Base-by-base conservation (phyloP, 2,888 invertebrate species). In the Tromatobia lineatoria region DNA sequence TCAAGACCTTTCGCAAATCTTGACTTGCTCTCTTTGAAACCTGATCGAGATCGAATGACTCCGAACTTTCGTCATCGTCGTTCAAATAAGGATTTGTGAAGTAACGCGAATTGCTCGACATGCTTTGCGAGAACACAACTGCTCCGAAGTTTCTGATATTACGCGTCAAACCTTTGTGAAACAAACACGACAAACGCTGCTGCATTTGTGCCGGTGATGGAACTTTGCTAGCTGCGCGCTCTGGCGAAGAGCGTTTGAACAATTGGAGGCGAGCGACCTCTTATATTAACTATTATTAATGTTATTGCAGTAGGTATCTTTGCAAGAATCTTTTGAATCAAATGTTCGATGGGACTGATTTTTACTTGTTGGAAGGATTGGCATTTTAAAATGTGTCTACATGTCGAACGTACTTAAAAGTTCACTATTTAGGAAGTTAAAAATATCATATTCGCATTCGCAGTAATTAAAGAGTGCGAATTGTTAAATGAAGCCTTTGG, bases 1-100 rank as follows among this genome's bases (percentile, higher is more conserved):
- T 84, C 8, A 91, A 54, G 45, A 91, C 89, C 54, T 87, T 87
- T 11, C 59, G 67, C 57, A 87, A 71, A 75, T 83, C 61, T 61
- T 82, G 50, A 18, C 82, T 85, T 50, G 84, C 78, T 8, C 57
- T 59, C 66, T 76, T 47, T 15, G 77, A 29, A 64, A 81, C 67
- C 11, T 78, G 20, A 23, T 87, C 70, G 66, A 85, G 25, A 29
- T 86, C 80, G 11, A 47, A 7, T 25, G 52, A 23, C 15, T 38
- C 59, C 29, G 66, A 25, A 0, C 23, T 34, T 7, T 45, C 54
- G 15, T 82, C 71, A 7, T 61, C 42, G 1, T 80, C 42, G 11
- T 10, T 50, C 15, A 45, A 18, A 50, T 86, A 83, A 23, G 84
- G 82, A 50, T 88, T 87, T 13, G 57, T 47, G 50, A 88, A 87